Percentiles rank a stretch among this genome's conserved stretches.
Conservation (phyloP, 2,888 invertebrate species). For the Dinocampus coccinellae region DNA sequence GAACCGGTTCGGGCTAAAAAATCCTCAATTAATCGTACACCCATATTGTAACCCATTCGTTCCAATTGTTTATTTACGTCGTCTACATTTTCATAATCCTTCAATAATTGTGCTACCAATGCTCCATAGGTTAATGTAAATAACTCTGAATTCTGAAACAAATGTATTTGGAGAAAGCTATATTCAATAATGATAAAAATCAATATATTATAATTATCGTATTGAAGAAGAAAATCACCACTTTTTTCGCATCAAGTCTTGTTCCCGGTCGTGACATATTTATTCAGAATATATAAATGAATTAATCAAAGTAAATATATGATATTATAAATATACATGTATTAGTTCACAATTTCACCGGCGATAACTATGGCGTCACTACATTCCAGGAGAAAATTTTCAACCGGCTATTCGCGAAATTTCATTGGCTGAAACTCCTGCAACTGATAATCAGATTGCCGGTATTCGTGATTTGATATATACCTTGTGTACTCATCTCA, state of each 20-base stretch:
- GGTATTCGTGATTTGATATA: too few relatives aligned
- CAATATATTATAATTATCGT: background rate
- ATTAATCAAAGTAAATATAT: too few relatives aligned
- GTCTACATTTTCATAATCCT: constrained; percentile 96
- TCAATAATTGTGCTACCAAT: constrained; percentile 94
- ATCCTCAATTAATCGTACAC: constrained; percentile 96
- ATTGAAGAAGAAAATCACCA: constrained; percentile 72
- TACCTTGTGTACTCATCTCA: too few relatives aligned
- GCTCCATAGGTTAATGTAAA: constrained; percentile 98
- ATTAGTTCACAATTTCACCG: too few relatives aligned
- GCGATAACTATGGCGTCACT: too few relatives aligned
- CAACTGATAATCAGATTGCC: too few relatives aligned
- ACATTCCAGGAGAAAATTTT: too few relatives aligned
- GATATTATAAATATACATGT: too few relatives aligned
- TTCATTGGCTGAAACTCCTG: too few relatives aligned
- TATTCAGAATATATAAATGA: too few relatives aligned
- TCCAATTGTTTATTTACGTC: constrained; percentile 98
- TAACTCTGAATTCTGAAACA: constrained; percentile 90
- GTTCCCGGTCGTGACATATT: constrained; percentile 80
- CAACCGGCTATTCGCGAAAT: too few relatives aligned
- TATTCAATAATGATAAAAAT: constrained; percentile 1
- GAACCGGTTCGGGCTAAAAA: constrained; percentile 93
- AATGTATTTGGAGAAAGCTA: background rate
- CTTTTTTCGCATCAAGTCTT: constrained; percentile 82
- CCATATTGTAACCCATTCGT: constrained; percentile 98